Evolutionary conservation across 2,797 vertebrate genomes (phyloP), one percentile per base, ranked within the genome.

Genomic region (Pangasius larnaudii): DNA sequence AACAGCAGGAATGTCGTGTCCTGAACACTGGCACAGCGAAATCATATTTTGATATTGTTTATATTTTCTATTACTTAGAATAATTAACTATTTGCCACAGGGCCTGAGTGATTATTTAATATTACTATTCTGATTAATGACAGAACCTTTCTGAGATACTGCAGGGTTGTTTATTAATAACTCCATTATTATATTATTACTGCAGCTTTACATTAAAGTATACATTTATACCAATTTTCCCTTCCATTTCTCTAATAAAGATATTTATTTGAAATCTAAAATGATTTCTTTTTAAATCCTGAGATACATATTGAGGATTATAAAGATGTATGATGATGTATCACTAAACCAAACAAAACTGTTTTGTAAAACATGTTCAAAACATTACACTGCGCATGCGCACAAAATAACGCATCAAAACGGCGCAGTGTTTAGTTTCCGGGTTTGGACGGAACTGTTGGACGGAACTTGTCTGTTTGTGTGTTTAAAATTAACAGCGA

Each of bases 371-470:
- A 42, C 42, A 39, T 39, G 36, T 39, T 39, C 36, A 39, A 39
- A 39, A 39, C 36, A 39, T 49, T 79, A 19, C 0, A 36, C 30
- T 11, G 16, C 77, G 30, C 77, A 79, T 79, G 77, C 75, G 75
- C n/a, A 78, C 19, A 19, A 5, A 5, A 14, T n/a, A 51, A 0
- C 4, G 42, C 0, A 0, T 14, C 22, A 0, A 14, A 27, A 14
- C 0, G 22, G 39, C 9, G 10, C 22, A 2, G 24, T n/a, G 72
- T 27, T 51, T 36, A 0, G 46, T 30, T 77, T 77, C 74, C 74
- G 74, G 74, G 46, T 77, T 77, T 77, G 6, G 49, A 18, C 1
- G 18, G 27, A 75, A 49, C 19, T 22, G n/a, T n/a, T n/a, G n/a
- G n/a, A n/a, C n/a, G n/a, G 19, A 77, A 77, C 0, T 6, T 13